Conservation (phyloP, 2,797 vertebrate genomes). For the Sebastes baramenuke region DNA sequence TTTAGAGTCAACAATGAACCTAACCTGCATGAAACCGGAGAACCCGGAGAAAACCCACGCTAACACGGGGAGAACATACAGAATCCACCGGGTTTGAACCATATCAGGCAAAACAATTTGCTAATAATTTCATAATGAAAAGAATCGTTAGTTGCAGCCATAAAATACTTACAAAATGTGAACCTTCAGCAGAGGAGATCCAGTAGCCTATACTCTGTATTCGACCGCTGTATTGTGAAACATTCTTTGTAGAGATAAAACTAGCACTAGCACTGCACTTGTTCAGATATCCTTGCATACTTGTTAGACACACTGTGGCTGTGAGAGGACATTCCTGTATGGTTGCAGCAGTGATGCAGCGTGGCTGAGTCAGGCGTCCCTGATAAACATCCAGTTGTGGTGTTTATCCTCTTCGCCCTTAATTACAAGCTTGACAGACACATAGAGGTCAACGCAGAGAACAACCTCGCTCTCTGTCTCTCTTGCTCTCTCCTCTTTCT, state of each 20-base stretch:
- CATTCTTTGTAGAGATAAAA: not conserved
- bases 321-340: constrained; percentile 24
- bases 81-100: too few relatives aligned
- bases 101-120: not conserved
- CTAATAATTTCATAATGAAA: not conserved
- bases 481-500: not conserved
- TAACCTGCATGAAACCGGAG: too few relatives aligned
- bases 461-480: not conserved
- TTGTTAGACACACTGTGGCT: not conserved
- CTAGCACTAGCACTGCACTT: not conserved
- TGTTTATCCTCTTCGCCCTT: constrained; percentile 46
- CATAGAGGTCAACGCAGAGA: constrained; percentile 36
- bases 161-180: not conserved
- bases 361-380: constrained; percentile 40
- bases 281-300: constrained; percentile 2
- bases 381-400: constrained; percentile 22
- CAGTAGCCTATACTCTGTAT: not conserved
- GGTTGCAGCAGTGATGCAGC: constrained; percentile 32
- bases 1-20: too few relatives aligned
- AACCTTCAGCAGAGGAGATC: too few relatives aligned
- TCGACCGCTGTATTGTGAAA: constrained; percentile 1
- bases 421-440: constrained; percentile 28
- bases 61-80: too few relatives aligned
- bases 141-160: not conserved
- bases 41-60: too few relatives aligned